Evolutionary conservation across 2,888 invertebrate genomes (phyloP), one percentile per base, ranked within the genome.

Genomic region (Phytoseiulus persimilis): DNA sequence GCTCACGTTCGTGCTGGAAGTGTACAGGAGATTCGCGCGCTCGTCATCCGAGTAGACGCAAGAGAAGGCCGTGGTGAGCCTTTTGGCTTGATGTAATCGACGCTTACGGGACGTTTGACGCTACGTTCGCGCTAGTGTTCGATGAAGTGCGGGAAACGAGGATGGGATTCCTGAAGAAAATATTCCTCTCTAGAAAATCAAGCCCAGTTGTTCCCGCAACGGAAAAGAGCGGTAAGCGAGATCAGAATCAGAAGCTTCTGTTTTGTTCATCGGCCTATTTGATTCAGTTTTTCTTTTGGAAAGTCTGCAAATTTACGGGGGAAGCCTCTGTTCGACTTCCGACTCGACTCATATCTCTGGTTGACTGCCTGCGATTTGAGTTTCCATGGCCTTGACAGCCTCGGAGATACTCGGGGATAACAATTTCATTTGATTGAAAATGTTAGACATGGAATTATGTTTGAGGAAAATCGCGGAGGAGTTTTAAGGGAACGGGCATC

Each of bases 151-250:
- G 65, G 1, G 65, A 14, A 28, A 18, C 2, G 87, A 87, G 45
- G 32, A 87, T 87, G 87, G 87, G 87, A 14, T 87, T 87, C 18
- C 87, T 87, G 32, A 87, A 87, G 39, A 87, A 33, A 33, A 87
- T 87, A n/a, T 87, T 87, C 45, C 87, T 87, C 32, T 31, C 87
- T 87, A 32, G 45, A 31, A 87, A 87, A 33, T 87, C 32, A 11
- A 87, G 11, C 45, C 33, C 87, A 87, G 65, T 2, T 65, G 65
- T 65, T 28, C 65, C 65, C 14, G 65, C 28, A 23, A 3, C 65
- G 65, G 23, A 6, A 28, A 23, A 65, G 28, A 11, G 5, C 18
- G 65, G 65, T 65, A 65, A 65, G 65, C 14, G 23, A 65, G 2
- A 2, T 65, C 2, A 14, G 65, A 65, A 28, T 18, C 2, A 3